A percentile compares a stretch with the other conserved stretches of the same genome.
Evolutionary conservation across 2,797 vertebrate species (phyloP).

Genomic region (Centroberyx gerrardi): DNA sequence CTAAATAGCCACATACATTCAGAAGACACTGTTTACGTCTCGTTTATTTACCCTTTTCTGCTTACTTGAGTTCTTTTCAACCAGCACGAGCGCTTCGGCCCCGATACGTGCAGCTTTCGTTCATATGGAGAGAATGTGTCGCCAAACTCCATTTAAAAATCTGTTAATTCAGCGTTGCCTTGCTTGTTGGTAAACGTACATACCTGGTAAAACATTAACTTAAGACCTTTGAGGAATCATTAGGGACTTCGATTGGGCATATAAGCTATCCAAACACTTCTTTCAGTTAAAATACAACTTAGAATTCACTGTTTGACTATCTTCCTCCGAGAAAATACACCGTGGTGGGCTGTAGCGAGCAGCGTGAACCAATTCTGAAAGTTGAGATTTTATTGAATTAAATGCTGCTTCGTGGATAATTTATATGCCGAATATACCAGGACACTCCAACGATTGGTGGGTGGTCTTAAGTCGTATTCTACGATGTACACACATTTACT

Average conservation of each 20-base stretch:
- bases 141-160: slow-evolving; percentile 26
- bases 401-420: accelerated
- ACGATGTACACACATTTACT: accelerated
- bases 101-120: no score
- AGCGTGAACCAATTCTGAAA: neutral
- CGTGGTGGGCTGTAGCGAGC: neutral
- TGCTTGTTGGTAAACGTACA: neutral
- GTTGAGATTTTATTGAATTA: neutral
- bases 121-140: no score
- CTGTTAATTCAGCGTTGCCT: accelerated
- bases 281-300: no score
- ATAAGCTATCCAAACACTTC: neutral
- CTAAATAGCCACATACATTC: no score
- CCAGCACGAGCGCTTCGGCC: neutral
- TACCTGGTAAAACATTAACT: accelerated
- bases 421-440: neutral
- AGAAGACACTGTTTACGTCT: no score
- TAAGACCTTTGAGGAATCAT: accelerated
- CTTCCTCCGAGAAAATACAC: neutral
- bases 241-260: neutral
- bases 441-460: accelerated
- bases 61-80: neutral
- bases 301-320: no score
- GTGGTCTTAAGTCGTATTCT: accelerated
- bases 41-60: neutral